These are phyloP conservation scores for Druceiella hillmani DNA, from an alignment of 2,888 invertebrate species.

Conservation along the genomic window DNA sequence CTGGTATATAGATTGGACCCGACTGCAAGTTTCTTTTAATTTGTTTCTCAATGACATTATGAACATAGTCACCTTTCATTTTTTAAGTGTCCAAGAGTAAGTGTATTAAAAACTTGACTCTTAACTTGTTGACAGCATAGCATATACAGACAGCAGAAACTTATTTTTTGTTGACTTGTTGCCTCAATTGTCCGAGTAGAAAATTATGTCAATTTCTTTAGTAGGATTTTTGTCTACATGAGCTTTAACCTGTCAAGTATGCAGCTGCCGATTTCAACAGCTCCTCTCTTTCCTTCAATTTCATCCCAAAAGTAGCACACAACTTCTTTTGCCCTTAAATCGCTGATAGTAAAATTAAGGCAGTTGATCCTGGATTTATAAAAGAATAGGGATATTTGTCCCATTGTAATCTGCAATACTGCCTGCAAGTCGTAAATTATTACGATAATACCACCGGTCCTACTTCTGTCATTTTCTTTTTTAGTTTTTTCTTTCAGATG, in stretches of 20 bases:
- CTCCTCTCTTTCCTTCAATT: no score
- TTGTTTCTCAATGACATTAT: constrained; percentile 16
- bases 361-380: no score
- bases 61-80: constrained; percentile 15
- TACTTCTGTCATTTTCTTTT: constrained; percentile 1
- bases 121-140: constrained; percentile 1
- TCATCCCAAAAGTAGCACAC: no score
- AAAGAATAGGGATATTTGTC: constrained; percentile 2
- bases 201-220: constrained; percentile 13
- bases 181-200: constrained; percentile 16
- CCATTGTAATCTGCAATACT: constrained; percentile 2
- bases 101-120: constrained; percentile 8
- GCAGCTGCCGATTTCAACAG: constrained; percentile 20
- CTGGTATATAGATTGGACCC: no score
- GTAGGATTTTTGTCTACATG: constrained; percentile 7
- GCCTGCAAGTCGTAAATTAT: background rate
- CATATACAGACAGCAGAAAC: no score
- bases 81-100: constrained; percentile 19
- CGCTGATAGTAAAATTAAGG: no score
- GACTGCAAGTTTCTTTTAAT: no score
- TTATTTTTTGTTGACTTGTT: constrained; percentile 6
- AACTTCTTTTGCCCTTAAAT: constrained; percentile 15
- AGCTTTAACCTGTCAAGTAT: constrained; percentile 13
- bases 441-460: background rate
- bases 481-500: background rate